Percentiles rank a stretch among this genome's conserved stretches.
These are phyloP conservation scores for Motacilla alba DNA, from an alignment of 2,113 vertebrate species.

Conservation along the genomic window DNA sequence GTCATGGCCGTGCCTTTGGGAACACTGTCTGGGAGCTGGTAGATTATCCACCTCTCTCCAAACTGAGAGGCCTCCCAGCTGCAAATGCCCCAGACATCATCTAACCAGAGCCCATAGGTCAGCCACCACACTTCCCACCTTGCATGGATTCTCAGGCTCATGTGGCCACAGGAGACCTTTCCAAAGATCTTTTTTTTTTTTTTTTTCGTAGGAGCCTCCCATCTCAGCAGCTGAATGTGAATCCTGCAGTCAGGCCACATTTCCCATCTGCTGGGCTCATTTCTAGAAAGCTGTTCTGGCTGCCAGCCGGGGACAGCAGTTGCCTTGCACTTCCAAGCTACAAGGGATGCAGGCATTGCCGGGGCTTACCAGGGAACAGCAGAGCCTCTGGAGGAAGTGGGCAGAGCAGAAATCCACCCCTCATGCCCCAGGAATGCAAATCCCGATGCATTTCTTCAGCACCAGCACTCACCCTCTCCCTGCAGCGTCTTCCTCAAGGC, in stretches of 20 bases:
- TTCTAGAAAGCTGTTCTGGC: neutral
- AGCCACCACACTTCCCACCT: neutral
- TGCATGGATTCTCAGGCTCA: neutral
- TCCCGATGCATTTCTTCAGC: neutral
- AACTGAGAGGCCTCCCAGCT: neutral
- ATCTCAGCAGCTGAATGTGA: neutral
- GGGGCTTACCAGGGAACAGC: neutral
- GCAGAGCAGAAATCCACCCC: neutral
- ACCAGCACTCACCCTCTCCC: neutral
- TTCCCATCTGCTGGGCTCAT: neutral
- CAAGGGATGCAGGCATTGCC: neutral
- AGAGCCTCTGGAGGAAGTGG: neutral
- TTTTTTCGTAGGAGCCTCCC: neutral
- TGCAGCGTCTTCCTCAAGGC: rapidly evolving
- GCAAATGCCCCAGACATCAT: neutral
- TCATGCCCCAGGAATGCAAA: rapidly evolving
- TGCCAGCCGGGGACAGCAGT: neutral
- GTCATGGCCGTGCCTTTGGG: neutral
- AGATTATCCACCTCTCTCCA: neutral
- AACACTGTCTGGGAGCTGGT: neutral
- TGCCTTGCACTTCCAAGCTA: neutral
- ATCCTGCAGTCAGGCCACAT: neutral
- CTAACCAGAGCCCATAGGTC: neutral
- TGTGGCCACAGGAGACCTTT: neutral
- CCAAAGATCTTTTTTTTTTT: neutral